Conservation (phyloP, 2,797 vertebrate genomes). For the Enteromius trimaculatus region DNA sequence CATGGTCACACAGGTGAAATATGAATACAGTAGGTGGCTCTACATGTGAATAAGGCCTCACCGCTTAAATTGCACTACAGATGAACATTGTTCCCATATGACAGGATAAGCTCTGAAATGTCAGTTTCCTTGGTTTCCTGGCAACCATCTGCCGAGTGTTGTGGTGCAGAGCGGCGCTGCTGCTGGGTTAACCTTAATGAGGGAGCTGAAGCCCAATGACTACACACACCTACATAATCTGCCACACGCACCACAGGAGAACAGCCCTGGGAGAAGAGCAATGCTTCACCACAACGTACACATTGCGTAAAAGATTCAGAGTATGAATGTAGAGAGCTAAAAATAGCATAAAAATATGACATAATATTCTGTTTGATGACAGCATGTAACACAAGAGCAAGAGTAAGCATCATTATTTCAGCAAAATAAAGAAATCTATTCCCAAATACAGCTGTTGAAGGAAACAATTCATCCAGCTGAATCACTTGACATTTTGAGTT, state of each 20-base stretch:
- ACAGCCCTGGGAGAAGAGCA: neutral
- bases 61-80: constrained; percentile 18
- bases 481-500: constrained; percentile 40
- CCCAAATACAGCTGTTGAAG: neutral
- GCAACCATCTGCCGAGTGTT: constrained; percentile 60
- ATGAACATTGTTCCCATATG: constrained; percentile 46
- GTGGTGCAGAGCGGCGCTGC: constrained; percentile 47
- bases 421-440: neutral
- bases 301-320: neutral
- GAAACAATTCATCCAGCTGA: constrained; percentile 32
- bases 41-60: neutral
- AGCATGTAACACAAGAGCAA: neutral
- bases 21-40: constrained; percentile 6
- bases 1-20: constrained; percentile 8
- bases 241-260: constrained; percentile 4
- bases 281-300: neutral
- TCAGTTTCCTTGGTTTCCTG: constrained; percentile 58
- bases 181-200: constrained; percentile 59
- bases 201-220: constrained; percentile 30
- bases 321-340: neutral
- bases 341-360: constrained; percentile 16
- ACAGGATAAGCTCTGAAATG: constrained; percentile 58
- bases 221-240: constrained; percentile 50
- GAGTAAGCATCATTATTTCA: neutral
- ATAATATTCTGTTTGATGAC: neutral